Evolutionary conservation across 2,797 vertebrate genomes (phyloP).

Genomic region (Semaprochilodus insignis): DNA sequence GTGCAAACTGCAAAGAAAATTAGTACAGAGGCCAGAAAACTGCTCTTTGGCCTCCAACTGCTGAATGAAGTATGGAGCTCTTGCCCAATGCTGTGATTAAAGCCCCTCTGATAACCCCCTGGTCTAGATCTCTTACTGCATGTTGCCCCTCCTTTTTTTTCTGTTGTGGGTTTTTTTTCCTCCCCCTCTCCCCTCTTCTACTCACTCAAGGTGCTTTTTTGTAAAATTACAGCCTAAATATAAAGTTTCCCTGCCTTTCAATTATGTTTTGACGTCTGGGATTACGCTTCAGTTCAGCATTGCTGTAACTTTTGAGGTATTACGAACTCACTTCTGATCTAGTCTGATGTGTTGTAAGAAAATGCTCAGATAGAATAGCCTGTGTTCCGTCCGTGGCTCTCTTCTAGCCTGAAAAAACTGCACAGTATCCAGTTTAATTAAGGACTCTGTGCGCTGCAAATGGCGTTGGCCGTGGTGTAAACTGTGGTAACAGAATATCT

Average conservation of each 20-base stretch:
- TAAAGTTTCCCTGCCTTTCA: not conserved
- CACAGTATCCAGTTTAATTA: too few species aligned
- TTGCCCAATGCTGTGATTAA: not conserved
- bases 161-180: too few species aligned
- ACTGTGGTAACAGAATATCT: too few species aligned
- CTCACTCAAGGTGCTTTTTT: not conserved
- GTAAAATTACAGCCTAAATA: not conserved
- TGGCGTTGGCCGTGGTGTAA: not conserved
- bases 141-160: not conserved
- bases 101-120: not conserved
- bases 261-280: not conserved
- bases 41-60: not conserved
- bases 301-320: not conserved
- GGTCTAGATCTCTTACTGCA: not conserved
- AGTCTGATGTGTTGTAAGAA: not conserved
- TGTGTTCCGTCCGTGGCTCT: too few species aligned
- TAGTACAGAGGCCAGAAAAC: not conserved
- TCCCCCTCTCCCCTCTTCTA: not conserved
- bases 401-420: too few species aligned
- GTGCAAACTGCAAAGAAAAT: not conserved
- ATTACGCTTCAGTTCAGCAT: not conserved
- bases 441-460: too few species aligned
- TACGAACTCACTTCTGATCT: not conserved
- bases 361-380: too few species aligned
- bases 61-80: not conserved